Evolutionary conservation across 2,888 invertebrate genomes (phyloP).

Genomic region (Microchrysa polita): DNA sequence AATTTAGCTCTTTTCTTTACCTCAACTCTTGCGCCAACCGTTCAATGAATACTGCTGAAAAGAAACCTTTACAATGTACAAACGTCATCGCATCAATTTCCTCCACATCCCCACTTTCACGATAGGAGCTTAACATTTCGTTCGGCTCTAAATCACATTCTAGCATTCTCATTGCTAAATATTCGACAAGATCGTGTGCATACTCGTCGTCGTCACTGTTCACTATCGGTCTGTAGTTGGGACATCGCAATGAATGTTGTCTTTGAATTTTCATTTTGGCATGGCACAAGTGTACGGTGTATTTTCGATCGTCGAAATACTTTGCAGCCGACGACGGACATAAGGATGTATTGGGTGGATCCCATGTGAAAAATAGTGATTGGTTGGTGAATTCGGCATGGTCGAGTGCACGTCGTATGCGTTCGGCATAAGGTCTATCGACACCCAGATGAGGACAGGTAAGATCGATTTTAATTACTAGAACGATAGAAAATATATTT

Average conservation of each 20-base stretch:
- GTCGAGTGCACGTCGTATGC: constrained; percentile 45
- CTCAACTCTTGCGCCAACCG: constrained; percentile 60
- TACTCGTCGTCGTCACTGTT: constrained; percentile 53
- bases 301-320: constrained; percentile 66
- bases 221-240: constrained; percentile 1
- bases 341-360: constrained; percentile 65
- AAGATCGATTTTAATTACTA: constrained; percentile 49
- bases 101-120: constrained; percentile 56
- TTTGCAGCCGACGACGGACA: constrained; percentile 72
- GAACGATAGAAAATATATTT: too few relatives aligned
- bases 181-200: constrained; percentile 65
- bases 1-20: constrained; percentile 55
- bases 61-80: constrained; percentile 65
- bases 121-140: constrained; percentile 59
- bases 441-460: constrained; percentile 43
- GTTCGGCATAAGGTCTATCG: constrained; percentile 42
- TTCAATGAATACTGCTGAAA: constrained; percentile 62
- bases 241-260: constrained; percentile 6
- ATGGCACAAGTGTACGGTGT: constrained; percentile 63
- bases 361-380: constrained; percentile 62
- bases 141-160: constrained; percentile 61
- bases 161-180: constrained; percentile 67
- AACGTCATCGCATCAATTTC: constrained; percentile 51
- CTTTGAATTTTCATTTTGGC: constrained; percentile 57
- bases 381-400: constrained; percentile 43